Evolutionary conservation across 1,140 invertebrate genomes (phyloP).

Genomic region (Orchestia grillus): DNA sequence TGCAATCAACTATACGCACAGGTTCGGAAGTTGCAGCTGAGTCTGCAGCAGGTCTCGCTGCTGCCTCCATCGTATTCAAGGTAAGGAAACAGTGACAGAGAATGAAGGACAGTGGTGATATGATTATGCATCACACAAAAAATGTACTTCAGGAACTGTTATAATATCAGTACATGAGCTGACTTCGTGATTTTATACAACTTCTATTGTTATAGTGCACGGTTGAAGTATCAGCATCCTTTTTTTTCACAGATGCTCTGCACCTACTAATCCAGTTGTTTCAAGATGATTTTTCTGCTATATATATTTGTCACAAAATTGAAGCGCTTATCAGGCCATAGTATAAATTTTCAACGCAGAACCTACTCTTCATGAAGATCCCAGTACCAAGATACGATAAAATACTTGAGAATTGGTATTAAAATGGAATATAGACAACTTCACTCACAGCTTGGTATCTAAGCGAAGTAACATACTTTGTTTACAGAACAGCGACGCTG

Average conservation of each 20-base stretch:
- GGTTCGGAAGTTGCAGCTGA: constrained; percentile 72
- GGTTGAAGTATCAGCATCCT: too few relatives aligned
- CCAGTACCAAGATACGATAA: neutral
- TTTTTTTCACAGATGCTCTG: too few relatives aligned
- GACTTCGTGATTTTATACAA: too few relatives aligned
- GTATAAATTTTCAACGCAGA: neutral
- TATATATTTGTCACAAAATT: too few relatives aligned
- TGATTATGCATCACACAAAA: too few relatives aligned
- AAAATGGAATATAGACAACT: neutral
- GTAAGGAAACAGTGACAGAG: neutral
- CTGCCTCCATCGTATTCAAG: constrained; percentile 71
- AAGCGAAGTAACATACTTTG: neutral
- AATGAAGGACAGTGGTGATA: neutral
- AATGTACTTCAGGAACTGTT: too few relatives aligned
- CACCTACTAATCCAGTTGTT: too few relatives aligned
- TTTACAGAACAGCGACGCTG: constrained; percentile 66
- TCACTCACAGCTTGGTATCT: neutral
- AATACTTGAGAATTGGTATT: neutral
- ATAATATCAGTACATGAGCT: too few relatives aligned
- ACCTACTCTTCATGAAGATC: neutral
- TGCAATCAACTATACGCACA: neutral
- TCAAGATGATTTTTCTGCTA: neutral
- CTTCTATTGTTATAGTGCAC: too few relatives aligned
- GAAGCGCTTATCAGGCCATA: too few relatives aligned
- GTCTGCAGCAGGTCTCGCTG: constrained; percentile 71